phyloP scores from a whole-genome alignment of 2,888 invertebrate species.

The Ormyrus nitidulus region DNA sequence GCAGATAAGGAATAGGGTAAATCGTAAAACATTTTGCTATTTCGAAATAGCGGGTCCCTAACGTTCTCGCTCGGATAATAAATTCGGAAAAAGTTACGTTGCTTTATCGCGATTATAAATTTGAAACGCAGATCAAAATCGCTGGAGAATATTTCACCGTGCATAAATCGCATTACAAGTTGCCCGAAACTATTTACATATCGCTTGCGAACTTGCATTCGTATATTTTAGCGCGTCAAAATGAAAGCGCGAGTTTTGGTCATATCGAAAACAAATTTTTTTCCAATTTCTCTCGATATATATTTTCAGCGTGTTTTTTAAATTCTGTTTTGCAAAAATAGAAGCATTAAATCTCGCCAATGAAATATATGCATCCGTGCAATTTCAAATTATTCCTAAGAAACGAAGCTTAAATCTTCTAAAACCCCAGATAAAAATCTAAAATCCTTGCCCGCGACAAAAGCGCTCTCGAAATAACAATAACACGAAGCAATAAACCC shows the following conservation, averaged over 20 bases:
- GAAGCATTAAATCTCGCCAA: no score
- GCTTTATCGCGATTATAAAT: constrained; percentile 45
- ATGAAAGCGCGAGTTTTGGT: no score
- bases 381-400: no score
- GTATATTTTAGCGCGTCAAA: not conserved
- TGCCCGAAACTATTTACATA: constrained; percentile 50
- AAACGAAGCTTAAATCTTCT: not conserved
- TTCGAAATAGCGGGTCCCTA: constrained; percentile 24
- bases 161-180: constrained; percentile 46
- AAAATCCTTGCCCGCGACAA: not conserved
- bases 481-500: constrained; percentile 6
- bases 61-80: constrained; percentile 24
- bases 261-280: not conserved
- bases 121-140: constrained; percentile 46
- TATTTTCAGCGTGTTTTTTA: no score
- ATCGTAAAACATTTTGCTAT: constrained; percentile 39
- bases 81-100: constrained; percentile 42
- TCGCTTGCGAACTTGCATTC: constrained; percentile 34
- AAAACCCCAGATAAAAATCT: not conserved
- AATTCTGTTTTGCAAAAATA: no score
- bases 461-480: constrained; percentile 10
- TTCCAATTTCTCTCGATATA: no score
- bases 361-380: no score
- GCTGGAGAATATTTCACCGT: constrained; percentile 34
- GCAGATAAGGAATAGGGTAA: not conserved